Evolutionary conservation across 2,797 vertebrate species (phyloP).

Genomic region (Onychomys arenicola): DNA sequence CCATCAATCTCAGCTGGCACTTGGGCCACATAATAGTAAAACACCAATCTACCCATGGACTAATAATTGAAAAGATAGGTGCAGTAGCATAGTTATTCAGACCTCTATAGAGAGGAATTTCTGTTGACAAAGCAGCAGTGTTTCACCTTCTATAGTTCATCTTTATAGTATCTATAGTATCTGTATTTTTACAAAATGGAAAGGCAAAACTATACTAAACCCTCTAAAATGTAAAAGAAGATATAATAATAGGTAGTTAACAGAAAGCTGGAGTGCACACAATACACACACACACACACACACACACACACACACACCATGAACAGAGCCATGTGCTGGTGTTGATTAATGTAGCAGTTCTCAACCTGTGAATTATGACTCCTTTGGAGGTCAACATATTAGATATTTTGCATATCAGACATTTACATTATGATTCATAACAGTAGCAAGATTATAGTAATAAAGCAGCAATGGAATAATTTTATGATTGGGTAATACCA

Average conservation of each 20-base stretch:
- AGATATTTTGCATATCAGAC: neutral
- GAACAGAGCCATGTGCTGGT: neutral
- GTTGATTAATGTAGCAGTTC: neutral
- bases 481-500: neutral
- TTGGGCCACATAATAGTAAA: slow-evolving; percentile 12
- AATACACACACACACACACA: neutral
- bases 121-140: neutral
- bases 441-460: neutral
- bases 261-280: neutral
- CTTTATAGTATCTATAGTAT: neutral
- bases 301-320: neutral
- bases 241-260: neutral
- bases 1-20: neutral
- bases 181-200: slow-evolving; percentile 23
- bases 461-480: neutral
- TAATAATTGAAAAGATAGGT: neutral
- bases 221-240: slow-evolving; percentile 16
- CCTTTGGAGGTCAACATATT: neutral
- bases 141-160: neutral
- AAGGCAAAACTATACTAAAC: neutral
- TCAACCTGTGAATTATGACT: neutral
- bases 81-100: neutral
- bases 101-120: neutral
- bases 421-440: neutral
- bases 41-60: neutral